Base-by-base conservation (phyloP, 2,888 invertebrate species). In the Idaea aversata region DNA sequence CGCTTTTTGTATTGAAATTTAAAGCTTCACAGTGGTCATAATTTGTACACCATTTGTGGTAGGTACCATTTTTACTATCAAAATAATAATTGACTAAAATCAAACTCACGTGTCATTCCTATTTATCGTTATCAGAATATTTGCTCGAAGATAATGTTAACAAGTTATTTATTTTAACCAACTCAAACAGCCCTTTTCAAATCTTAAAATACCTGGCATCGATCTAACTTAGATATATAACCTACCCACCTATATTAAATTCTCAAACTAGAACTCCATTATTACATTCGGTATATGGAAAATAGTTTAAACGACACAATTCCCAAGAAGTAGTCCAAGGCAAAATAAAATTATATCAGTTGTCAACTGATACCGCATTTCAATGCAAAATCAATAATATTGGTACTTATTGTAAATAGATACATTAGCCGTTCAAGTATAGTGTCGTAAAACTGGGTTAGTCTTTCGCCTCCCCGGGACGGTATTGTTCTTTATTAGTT, bases 271-370 rank as follows among this genome's bases (percentile, higher is more conserved):
- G 25, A 25, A 25, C 25, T 25, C 25, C 25, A 2, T 1, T 25
- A 25, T 25, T 25, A 25, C 25, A 25, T 25, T 25, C 25, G 25
- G 3, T 25, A 25, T 25, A 25, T 25, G 25, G 25, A 25, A 25
- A 25, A 25, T 25, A 25, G 25, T 25, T 25, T 25, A 25, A 62
- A 57, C 47, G 62, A 61, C 64, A 64, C 64, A 60, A 47, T 36
- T 25, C 10, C n/a, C 58, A 57, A 16, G 57, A 74, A 71, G 63
- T 74, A 71, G 72, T 69, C 69, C 73, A 74, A 74, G 73, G 73
- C 57, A 61, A 61, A 57, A 63, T 65, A 61, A 63, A 61, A 35
- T 57, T 65, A 68, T 63, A 65, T 66, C 63, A 57, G 34, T 61
- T 67, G 67, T 65, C 66, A 59, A 61, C 63, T 67, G 60, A 63